Percentiles rank a stretch among this genome's conserved stretches.
Evolutionary conservation across 37 sponge, comb jelly and placozoan species (phyloP).

Genomic region (Chondrilla cf. caribensis): DNA sequence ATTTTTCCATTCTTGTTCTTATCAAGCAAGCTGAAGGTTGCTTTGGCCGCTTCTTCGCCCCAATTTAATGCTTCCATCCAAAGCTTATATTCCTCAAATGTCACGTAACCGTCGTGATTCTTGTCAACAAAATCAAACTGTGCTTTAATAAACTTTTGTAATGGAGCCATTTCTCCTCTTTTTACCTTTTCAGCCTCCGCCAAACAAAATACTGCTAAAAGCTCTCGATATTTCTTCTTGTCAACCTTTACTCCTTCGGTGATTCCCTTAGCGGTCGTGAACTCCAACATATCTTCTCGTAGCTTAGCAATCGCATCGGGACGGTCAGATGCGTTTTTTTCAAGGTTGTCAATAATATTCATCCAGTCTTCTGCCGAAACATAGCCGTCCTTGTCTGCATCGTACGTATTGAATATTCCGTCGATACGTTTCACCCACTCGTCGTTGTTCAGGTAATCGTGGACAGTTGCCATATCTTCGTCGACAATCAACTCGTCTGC

Average conservation of each 20-base stretch:
- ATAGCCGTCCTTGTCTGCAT: background rate
- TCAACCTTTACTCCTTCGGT: background rate
- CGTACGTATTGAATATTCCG: background rate
- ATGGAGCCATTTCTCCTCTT: background rate
- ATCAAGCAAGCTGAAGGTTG: background rate
- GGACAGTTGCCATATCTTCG: background rate
- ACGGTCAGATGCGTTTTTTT: background rate
- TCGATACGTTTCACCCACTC: background rate
- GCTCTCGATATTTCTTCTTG: background rate
- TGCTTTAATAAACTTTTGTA: background rate
- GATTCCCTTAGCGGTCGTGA: background rate
- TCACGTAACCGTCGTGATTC: constrained; percentile 8
- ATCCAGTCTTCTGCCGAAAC: background rate
- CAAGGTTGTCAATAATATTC: background rate
- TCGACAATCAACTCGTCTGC: no score
- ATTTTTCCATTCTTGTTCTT: background rate
- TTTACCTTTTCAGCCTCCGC: background rate
- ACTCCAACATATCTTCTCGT: background rate
- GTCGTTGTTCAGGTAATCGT: background rate
- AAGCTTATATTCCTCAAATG: background rate
- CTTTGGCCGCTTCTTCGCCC: background rate
- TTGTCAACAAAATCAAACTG: background rate
- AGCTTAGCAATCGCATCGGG: background rate
- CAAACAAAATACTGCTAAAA: background rate
- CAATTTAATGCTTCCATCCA: background rate